Conservation (phyloP, 2,113 vertebrate genomes). For the Podocnemis expansa region DNA sequence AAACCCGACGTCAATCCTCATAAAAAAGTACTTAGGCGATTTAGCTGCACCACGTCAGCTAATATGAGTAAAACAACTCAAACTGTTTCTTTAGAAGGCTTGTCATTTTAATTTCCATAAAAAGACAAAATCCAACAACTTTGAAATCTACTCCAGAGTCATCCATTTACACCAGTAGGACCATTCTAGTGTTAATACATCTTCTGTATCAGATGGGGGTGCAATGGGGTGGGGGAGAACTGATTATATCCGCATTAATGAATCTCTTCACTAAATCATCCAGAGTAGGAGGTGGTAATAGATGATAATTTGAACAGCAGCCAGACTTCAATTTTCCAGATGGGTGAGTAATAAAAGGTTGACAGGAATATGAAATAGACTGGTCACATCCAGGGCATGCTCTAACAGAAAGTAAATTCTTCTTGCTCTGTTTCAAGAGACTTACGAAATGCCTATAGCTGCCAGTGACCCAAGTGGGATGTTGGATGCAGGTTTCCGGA, state of each 20-base stretch:
- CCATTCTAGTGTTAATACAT: background rate
- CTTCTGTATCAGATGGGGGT: background rate
- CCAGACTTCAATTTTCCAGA: constrained; percentile 74
- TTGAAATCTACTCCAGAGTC: background rate
- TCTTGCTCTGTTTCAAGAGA: constrained; percentile 23
- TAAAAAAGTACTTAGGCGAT: background rate
- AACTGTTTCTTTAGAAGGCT: background rate
- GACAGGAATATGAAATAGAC: constrained; percentile 57
- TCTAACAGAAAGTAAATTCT: constrained; percentile 40
- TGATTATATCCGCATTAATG: background rate
- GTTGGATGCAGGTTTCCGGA: constrained; percentile 88
- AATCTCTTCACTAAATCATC: constrained; percentile 13
- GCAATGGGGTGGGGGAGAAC: background rate
- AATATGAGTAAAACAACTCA: background rate
- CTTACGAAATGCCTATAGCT: constrained; percentile 95
- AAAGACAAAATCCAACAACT: fast-evolving
- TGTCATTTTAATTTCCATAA: background rate
- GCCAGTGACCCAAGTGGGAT: constrained; percentile 95
- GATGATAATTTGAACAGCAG: constrained; percentile 44
- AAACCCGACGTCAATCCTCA: background rate
- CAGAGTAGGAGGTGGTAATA: constrained; percentile 17
- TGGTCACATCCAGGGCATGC: constrained; percentile 46
- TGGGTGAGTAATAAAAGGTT: constrained; percentile 59
- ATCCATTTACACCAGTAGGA: background rate
- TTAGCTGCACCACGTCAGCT: background rate